These are phyloP conservation scores for Lepidiolamprologus cunningtoni DNA, from an alignment of 2,113 vertebrate genomes.

Conservation along the genomic window DNA sequence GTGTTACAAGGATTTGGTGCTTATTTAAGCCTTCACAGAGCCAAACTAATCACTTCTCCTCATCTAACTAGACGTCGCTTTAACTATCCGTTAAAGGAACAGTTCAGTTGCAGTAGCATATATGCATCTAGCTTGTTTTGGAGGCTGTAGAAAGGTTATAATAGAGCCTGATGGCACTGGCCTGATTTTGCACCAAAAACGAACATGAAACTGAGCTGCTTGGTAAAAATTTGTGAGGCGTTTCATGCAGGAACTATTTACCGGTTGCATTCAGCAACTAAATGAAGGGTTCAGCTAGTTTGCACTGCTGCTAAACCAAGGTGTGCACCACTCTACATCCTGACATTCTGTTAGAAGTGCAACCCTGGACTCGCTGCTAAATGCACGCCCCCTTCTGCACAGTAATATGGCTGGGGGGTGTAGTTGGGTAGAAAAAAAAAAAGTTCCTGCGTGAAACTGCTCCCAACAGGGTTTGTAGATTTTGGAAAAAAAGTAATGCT, in stretches of 20 bases:
- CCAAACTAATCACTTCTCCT: background rate
- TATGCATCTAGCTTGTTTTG: background rate
- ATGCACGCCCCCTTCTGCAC: background rate
- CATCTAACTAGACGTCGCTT: background rate
- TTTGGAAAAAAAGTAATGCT: background rate
- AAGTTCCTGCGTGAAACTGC: background rate
- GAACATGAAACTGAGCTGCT: background rate
- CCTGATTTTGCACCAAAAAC: background rate
- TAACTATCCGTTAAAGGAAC: background rate
- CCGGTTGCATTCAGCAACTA: rapidly evolving
- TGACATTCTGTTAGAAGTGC: background rate
- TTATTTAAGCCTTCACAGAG: background rate
- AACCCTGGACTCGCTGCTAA: background rate
- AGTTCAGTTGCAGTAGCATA: background rate
- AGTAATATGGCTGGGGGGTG: background rate
- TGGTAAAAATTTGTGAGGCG: background rate
- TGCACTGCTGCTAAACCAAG: background rate
- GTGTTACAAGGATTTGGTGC: background rate
- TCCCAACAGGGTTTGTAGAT: background rate
- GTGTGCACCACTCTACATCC: background rate
- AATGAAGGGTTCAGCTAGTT: background rate
- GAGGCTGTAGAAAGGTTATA: background rate
- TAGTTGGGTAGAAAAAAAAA: background rate
- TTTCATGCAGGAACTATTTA: background rate
- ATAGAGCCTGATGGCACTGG: background rate